Conservation (phyloP, 2,888 invertebrate species). For the Mythimna pallens region DNA sequence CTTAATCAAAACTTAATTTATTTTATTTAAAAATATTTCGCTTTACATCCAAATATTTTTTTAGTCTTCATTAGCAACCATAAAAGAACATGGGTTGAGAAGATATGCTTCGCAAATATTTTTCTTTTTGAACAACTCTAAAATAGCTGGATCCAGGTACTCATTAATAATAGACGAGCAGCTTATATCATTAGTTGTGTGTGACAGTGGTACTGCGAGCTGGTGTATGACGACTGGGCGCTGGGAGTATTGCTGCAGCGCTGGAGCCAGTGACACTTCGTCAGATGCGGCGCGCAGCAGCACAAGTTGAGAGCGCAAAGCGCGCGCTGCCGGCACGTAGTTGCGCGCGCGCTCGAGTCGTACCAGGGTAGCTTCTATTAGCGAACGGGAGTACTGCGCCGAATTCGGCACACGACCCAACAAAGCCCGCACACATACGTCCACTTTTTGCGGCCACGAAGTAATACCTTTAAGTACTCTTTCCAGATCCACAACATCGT, state of each 20-base stretch:
- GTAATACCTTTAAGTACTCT: slow-evolving; percentile 34
- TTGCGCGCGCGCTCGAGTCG: slow-evolving; percentile 63
- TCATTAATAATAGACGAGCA: slow-evolving; percentile 71
- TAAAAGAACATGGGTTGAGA: slow-evolving; percentile 35
- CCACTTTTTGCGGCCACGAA: slow-evolving; percentile 72
- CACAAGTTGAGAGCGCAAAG: slow-evolving; percentile 68
- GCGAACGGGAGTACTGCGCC: slow-evolving; percentile 68
- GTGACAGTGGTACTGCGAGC: slow-evolving; percentile 61
- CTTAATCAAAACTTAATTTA: no score
- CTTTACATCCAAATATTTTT: neutral
- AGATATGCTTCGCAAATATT: slow-evolving; percentile 71
- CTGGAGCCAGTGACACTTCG: neutral
- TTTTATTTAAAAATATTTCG: no score
- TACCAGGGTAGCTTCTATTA: slow-evolving; percentile 69
- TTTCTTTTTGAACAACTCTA: slow-evolving; percentile 63
- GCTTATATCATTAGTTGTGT: slow-evolving; percentile 65
- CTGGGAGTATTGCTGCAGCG: slow-evolving; percentile 35
- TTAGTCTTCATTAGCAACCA: neutral
- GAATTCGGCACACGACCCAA: slow-evolving; percentile 69
- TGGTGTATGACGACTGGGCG: slow-evolving; percentile 60
- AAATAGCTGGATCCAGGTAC: slow-evolving; percentile 62
- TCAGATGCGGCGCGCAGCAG: slow-evolving; percentile 56
- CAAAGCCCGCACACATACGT: slow-evolving; percentile 62
- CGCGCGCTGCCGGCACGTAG: slow-evolving; percentile 46
- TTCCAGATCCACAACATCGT: slow-evolving; percentile 52